A percentile compares a stretch with the other conserved stretches of the same genome.
Evolutionary conservation across 2,113 vertebrate species (phyloP).

Genomic region (Burhinus bistriatus): DNA sequence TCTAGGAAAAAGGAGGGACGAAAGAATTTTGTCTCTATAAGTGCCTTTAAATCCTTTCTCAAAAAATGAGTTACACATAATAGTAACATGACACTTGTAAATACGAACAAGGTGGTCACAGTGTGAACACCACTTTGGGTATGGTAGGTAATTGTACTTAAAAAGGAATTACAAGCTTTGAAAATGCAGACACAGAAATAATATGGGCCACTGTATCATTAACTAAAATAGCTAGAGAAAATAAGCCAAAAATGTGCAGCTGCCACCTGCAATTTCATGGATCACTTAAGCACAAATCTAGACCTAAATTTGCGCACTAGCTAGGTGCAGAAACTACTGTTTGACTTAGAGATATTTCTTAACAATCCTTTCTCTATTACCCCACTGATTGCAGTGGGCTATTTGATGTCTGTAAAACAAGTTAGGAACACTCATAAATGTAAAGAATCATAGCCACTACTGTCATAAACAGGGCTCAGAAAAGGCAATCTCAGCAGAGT

Average conservation of each 20-base stretch:
- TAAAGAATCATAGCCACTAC: neutral
- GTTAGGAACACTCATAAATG: neutral
- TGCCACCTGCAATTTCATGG: neutral
- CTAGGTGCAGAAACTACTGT: neutral
- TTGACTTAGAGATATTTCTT: neutral
- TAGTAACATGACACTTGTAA: neutral
- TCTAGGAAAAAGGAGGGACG: neutral
- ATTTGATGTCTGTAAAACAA: neutral
- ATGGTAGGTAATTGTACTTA: neutral
- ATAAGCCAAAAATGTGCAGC: neutral
- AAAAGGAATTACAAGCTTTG: neutral
- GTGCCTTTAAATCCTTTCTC: neutral
- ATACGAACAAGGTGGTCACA: neutral
- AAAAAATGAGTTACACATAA: neutral
- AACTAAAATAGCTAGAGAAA: neutral
- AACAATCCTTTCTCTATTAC: neutral
- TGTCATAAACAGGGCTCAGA: neutral
- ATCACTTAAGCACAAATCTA: neutral
- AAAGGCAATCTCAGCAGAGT: neutral
- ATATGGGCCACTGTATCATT: neutral
- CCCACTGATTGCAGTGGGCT: neutral
- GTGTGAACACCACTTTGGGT: neutral
- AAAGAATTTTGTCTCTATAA: neutral
- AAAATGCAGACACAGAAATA: neutral
- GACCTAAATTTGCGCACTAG: neutral